Evolutionary conservation across 2,797 vertebrate genomes (phyloP), one percentile per base, ranked within the genome.

Genomic region (Lates japonicus): DNA sequence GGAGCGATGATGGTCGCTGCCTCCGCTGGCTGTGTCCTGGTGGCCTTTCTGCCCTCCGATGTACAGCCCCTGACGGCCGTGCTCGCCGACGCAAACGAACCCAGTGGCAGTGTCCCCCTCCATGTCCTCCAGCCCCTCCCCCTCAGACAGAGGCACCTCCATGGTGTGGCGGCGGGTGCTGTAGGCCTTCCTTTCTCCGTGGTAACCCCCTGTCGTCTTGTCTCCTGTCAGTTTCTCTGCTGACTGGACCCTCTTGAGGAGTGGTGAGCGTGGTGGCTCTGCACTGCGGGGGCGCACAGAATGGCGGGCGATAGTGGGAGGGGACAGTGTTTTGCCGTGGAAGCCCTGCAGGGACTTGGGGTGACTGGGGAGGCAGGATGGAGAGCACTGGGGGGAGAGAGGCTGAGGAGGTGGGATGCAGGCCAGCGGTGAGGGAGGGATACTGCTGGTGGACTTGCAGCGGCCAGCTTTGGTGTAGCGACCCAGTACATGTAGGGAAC

Each of bases 381-480:
- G 95, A 1, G 96, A 96, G 7, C 97, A 97, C 11, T 97, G 97
- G 3, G 96, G 96, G 0, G 96, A 96, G 48, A 95, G 95, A 17
- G 97, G 95, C 59, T 95, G 78, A 0, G 96, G 93, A 8, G 95
- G 94, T 0, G 97, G 97, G 42, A 96, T 97, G 87, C 97, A 97
- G 77, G 97, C 97, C 69, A 98, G 90, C 0, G 97, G 97, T 0
- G 97, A 98, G 0, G 97, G 97, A 0, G 97, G 97, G 74, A 98
- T 98, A 69, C 97, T 98, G 95, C 96, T 97, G 83, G 97, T 98
- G 68, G 97, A 98, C 89, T 98, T 98, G 92, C 97, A 97, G 44
- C 97, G 97, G 3, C 96, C 96, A 0, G 96, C 94, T 90, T 97
- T 98, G 85, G 94, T 95, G 83, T 97, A 97, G 0, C 95, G 97